Evolutionary conservation across 2,888 invertebrate genomes (phyloP), one percentile per base, ranked within the genome.

Genomic region (Idaea biselata): DNA sequence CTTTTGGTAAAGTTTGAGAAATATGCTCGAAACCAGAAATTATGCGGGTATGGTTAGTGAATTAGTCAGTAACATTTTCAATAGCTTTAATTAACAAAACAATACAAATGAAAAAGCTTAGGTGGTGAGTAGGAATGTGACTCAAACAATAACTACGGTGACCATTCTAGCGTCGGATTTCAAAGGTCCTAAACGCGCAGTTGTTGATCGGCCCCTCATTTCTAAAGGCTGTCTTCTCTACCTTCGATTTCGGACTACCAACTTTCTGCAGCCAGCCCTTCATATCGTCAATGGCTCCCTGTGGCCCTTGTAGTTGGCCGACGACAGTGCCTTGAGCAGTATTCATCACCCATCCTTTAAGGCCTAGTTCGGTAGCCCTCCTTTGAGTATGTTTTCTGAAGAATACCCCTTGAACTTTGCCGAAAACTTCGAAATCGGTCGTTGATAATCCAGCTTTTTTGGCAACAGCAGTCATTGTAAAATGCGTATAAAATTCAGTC

Each of bases 301-400:
- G 76, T 14, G 93, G 85, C 1, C 96, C 96, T 87, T 96, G 95
- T 57, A 96, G 63, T 63, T 93, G 91, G 2, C 96, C 96, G 60
- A 94, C 82, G 0, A 96, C 96, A 0, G 96, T 96, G 0, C 94
- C 95, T 69, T 93, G 87, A 6, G 93, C 86, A 0, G 96, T 96
- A 76, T 96, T 96, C 94, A 94, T 95, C 69, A 96, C 95, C 95
- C 96, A 96, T 61, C 96, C 96, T 74, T 90, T 94, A 6, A 96
- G 75, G 0, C 94, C 94, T 16, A 96, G 85, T 70, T 94, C 93
- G 14, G 86, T 86, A 0, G 94, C 95, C 80, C 94, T 94, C 69
- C 89, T 90, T 77, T 95, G 94, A 0, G 96, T 96, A 76, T 94
- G 94, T 93, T 96, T 93, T 53, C 92, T 82, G 62, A 92, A 92